Base-by-base conservation (phyloP, 2,888 invertebrate genomes). In the Phania funesta region DNA sequence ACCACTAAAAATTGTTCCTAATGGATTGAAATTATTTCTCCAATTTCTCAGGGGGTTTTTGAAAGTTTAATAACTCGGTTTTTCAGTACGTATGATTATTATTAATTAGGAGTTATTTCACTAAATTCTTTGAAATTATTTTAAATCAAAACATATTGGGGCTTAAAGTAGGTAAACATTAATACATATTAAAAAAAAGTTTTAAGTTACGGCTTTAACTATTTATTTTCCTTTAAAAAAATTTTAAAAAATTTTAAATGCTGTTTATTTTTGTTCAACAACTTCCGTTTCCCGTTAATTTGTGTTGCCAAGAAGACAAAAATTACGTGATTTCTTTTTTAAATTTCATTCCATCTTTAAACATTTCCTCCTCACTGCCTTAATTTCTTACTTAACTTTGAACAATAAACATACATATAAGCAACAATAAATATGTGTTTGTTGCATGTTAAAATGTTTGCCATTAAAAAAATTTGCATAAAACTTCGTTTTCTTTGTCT, bases 311-410 rank as follows among this genome's bases (percentile, higher is more conserved):
- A 32, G 18, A 46, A 68, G 38, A 44, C n/a, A 18, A 44, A 41
- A 60, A 68, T 76, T 68, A 76, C 76, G 76, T 76, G 76, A 76
- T 41, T 24, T 11, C 44, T 73, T 73, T 58, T 56, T 48, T 16
- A 16, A 18, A 48, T 65, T 56, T 32, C 20, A n/a, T 60, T 44
- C n/a, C 58, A 58, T 76, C 67, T 52, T 67, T 50, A n/a, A 75
- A 56, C 58, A 75, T 67, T 75, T 75, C 75, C 75, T 76, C 35
- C 44, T 44, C 52, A 76, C 50, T 76, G 67, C 60, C 67, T 68
- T 67, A 29, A 5, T 44, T 35, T 70, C 32, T 16, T 52, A 6
- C 52, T 20, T 50, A 26, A 54, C 52, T 38, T 58, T 35, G n/a
- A 65, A 20, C 26, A 56, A 58, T 38, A 41, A 67, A 38, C 0